Evolutionary conservation across 2,113 vertebrate species (phyloP), one percentile per base, ranked within the genome.

Genomic region (Atlantisia rogersi): DNA sequence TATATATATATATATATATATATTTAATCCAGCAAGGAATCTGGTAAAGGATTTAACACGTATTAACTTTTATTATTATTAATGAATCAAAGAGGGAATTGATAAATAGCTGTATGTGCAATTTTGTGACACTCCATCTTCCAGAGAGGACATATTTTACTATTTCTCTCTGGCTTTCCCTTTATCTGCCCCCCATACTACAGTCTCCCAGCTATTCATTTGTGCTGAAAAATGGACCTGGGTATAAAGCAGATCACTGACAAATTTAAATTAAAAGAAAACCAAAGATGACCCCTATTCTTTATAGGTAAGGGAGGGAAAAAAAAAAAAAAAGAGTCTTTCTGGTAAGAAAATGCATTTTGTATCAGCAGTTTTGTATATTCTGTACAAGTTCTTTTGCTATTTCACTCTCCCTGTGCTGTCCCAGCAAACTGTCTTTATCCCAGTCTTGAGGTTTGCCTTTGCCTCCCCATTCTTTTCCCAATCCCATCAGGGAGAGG

Each of bases 271-370:
- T 55, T 50, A 64, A 59, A 78, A 64, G 2, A 5, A 86, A 68
- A 73, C 0, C 6, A 53, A 83, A 55, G 2, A 10, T 3, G 69
- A 12, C 3, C 5, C 1, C 2, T 52, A 10, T 32, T 19, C n/a
- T 70, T 60, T 55, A 83, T 48, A 81, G 3, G 3, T 10, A 29
- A 11, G 6, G 7, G 22, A 12, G n/a, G n/a, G n/a, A n/a, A n/a
- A 12, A 14, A 52, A 52, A 44, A 46, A 18, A 6, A 18, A 46
- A 44, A 46, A 46, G 8, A 46, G 44, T 18, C 44, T 46, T 48
- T 10, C 48, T 48, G 48, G 48, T 22, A 21, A 48, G 48, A 20
- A 48, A 48, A 20, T 48, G 21, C 48, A 48, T 48, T 48, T 20
- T 48, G 46, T 48, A 48, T 48, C 10, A 48, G 10, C 21, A 48